Evolutionary conservation across 2,797 vertebrate genomes (phyloP), one percentile per base, ranked within the genome.

Genomic region (Harpagifer antarcticus): DNA sequence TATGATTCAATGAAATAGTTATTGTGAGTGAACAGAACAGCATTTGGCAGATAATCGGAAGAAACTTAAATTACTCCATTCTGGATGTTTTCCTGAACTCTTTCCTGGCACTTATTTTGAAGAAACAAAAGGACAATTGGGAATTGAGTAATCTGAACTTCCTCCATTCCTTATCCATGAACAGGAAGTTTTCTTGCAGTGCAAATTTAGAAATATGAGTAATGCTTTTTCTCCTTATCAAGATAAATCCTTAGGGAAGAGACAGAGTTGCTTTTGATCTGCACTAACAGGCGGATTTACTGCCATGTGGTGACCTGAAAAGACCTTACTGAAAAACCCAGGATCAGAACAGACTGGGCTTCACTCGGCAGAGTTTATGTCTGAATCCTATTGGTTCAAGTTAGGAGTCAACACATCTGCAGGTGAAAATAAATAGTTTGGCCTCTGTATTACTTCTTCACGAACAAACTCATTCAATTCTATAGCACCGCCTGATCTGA

Each of bases 131-230:
- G 53, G 70, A 69, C 81, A 57, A 44, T 42, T 75, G 82, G 84
- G 85, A 80, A 85, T 87, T 82, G 69, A 78, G 71, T 69, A 83
- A 90, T 76, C 27, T 59, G 47, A 72, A 66, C 57, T 67, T 77
- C 79, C 65, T 49, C 67, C 43, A 56, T 44, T 65, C 53, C 64
- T 81, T 66, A 80, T 81, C 78, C 75, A 82, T 40, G 52, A 70
- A 74, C 55, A 79, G 88, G 78, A 89, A 65, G 69, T 81, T 83
- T 72, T 54, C 54, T 72, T 62, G 15, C 31, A 53, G 84, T 63
- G 49, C 81, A 81, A 85, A 88, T 79, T 79, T 78, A 83, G 60
- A 86, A 79, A 71, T 68, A 16, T 3, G 33, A 75, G 37, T 76
- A 77, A 86, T 74, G 68, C 57, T 72, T 81, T 27, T 66, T 60